phyloP scores from a whole-genome alignment of 2,888 invertebrate species.

The Euplagia quadripunctaria region DNA sequence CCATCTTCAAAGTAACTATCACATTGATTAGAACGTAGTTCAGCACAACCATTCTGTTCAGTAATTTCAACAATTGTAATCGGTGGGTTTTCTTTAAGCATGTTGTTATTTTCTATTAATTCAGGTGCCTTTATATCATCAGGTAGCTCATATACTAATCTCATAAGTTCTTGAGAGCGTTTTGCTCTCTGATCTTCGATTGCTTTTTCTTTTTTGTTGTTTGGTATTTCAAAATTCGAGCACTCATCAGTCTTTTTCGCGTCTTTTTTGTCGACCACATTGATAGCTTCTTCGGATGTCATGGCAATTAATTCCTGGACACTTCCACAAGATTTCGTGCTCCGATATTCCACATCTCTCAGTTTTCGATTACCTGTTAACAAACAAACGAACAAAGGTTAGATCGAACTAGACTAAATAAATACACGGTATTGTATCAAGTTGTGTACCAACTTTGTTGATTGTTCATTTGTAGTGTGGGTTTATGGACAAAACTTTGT shows the following conservation, averaged over 20 bases:
- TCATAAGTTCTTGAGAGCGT: conserved; percentile 78
- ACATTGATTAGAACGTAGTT: conserved; percentile 68
- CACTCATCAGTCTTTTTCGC: conserved; percentile 72
- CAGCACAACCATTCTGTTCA: conserved; percentile 84
- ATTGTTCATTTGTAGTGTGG: conserved; percentile 14
- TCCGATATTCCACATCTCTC: conserved; percentile 69
- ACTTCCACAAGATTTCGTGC: conserved; percentile 45
- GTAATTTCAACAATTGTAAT: conserved; percentile 82
- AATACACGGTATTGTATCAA: conserved; percentile 20
- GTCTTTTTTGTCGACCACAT: conserved; percentile 76
- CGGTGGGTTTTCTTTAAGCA: conserved; percentile 83
- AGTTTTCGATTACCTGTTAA: conserved; percentile 48
- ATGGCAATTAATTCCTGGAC: conserved; percentile 68
- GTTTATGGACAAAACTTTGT: conserved; percentile 6
- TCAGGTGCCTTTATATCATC: conserved; percentile 72
- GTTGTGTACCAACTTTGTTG: conserved; percentile 11
- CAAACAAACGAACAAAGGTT: conserved; percentile 31
- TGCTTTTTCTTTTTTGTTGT: conserved; percentile 66
- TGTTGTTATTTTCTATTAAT: conserved; percentile 75
- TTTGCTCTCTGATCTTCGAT: conserved; percentile 64
- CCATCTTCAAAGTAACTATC: conserved; percentile 71
- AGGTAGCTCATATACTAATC: conserved; percentile 83
- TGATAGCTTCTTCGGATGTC: conserved; percentile 83
- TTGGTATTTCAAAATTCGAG: conserved; percentile 69
- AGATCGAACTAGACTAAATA: conserved; percentile 16